Conservation (phyloP, 2,888 invertebrate genomes). For the Yponomeuta cagnagella region DNA sequence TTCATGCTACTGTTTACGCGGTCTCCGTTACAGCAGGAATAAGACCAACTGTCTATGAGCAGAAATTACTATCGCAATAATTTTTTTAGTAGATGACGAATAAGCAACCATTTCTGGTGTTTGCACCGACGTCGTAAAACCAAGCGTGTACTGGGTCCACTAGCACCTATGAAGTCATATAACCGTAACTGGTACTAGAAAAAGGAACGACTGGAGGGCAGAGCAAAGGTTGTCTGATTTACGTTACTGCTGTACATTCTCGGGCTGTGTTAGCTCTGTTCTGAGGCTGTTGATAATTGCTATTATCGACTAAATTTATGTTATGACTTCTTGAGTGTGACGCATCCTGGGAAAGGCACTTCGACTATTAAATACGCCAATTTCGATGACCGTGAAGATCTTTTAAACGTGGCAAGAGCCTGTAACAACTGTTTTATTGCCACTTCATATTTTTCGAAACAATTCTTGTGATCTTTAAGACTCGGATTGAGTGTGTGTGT, state of each 20-base stretch:
- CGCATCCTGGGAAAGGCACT: not conserved
- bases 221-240: conserved; percentile 3
- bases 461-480: too few species aligned
- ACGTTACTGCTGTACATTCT: not conserved
- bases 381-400: not conserved
- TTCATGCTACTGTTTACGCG: too few species aligned
- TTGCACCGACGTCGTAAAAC: not conserved
- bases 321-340: not conserved
- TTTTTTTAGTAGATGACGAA: too few species aligned
- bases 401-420: not conserved
- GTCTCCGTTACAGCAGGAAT: too few species aligned
- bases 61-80: too few species aligned
- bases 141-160: not conserved
- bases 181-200: not conserved
- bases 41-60: too few species aligned
- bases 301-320: not conserved
- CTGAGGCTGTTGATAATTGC: not conserved
- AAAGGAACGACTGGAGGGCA: not conserved
- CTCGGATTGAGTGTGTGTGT: too few species aligned
- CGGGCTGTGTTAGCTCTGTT: not conserved
- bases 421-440: not conserved
- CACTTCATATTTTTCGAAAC: not conserved
- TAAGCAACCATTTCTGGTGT: too few species aligned
- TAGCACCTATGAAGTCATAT: not conserved
- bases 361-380: not conserved